Evolutionary conservation across 2,888 invertebrate genomes (phyloP).

Genomic region (Podabrus alpinus): DNA sequence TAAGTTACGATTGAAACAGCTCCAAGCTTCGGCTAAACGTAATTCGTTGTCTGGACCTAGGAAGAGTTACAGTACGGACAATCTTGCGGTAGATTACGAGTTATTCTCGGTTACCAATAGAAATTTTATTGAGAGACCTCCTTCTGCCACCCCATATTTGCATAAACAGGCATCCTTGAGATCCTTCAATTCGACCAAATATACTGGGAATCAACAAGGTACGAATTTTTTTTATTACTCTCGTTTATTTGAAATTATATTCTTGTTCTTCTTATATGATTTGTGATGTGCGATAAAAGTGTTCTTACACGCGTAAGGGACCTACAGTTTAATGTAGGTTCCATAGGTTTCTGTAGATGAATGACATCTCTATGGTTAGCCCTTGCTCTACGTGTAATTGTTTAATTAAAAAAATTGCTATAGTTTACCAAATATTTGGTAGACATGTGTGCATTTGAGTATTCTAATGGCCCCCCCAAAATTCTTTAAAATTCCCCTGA

Average conservation of each 20-base stretch:
- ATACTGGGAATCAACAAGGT: constrained; percentile 22
- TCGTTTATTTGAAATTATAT: too few species aligned
- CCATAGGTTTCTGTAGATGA: too few species aligned
- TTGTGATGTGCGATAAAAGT: too few species aligned
- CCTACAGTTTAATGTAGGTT: too few species aligned
- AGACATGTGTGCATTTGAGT: too few species aligned
- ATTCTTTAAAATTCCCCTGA: too few species aligned
- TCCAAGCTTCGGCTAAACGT: constrained; percentile 46
- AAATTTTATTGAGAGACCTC: constrained; percentile 50
- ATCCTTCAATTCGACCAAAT: constrained; percentile 36
- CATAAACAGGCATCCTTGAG: constrained; percentile 39
- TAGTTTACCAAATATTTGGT: too few species aligned
- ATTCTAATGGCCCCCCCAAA: too few species aligned
- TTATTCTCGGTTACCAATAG: constrained; percentile 62
- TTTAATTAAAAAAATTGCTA: too few species aligned
- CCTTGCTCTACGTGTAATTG: background rate
- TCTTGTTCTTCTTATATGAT: too few species aligned
- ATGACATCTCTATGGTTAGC: too few species aligned
- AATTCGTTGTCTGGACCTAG: constrained; percentile 32
- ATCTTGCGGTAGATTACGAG: constrained; percentile 77
- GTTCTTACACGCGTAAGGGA: too few species aligned
- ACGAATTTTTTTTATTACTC: constrained; percentile 8
- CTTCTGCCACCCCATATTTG: constrained; percentile 33
- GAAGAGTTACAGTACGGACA: constrained; percentile 59
- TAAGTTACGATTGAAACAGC: constrained; percentile 53